Base-by-base conservation (phyloP, 1,140 invertebrate genomes). In the Hylaeus volcanicus region DNA sequence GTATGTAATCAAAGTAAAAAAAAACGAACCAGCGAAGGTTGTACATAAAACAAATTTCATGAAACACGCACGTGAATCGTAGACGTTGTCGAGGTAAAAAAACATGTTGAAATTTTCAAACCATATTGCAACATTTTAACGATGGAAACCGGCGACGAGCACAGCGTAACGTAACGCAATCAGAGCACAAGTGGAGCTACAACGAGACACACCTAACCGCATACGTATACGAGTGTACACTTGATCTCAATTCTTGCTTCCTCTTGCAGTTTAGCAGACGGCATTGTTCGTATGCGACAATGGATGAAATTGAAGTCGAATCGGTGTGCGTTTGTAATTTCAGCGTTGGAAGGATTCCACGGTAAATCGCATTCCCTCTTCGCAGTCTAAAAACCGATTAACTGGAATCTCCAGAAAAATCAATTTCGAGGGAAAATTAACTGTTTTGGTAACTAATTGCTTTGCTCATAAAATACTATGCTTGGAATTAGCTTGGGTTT, bases 181-280 rank as follows among this genome's bases (percentile, higher is more conserved):
- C 63, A 75, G 45, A 61, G 12, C 61, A 48, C 55, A 69, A 53
- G 45, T 8, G 45, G 53, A 64, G 60, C n/a, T 65, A 9, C 79
- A 74, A 80, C 39, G 26, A n/a, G 72, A 65, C 55, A 68, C 48
- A 69, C 39, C 55, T 75, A 68, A 75, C 73, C 55, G 48, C 39
- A 15, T 26, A 14, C 37, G 41, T 55, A 41, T 37, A 61, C 48
- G 39, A 39, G n/a, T 12, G 64, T 64, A 51, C 70, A 26, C 26
- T 75, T 68, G 72, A 80, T 75, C 79, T 68, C 79, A 55, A 80
- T 80, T 55, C 55, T 63, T 69, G 79, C 73, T 79, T 75, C 72
- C 79, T 68, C 79, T 55, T 80, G 79, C 79, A 80, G 78, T 80
- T 80, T 74, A 74, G 78, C 72, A 68, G 79, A 61, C 79, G 61